These are phyloP conservation scores for Stegana nigrithorax DNA, from an alignment of 2,888 invertebrate species.

Conservation along the genomic window DNA sequence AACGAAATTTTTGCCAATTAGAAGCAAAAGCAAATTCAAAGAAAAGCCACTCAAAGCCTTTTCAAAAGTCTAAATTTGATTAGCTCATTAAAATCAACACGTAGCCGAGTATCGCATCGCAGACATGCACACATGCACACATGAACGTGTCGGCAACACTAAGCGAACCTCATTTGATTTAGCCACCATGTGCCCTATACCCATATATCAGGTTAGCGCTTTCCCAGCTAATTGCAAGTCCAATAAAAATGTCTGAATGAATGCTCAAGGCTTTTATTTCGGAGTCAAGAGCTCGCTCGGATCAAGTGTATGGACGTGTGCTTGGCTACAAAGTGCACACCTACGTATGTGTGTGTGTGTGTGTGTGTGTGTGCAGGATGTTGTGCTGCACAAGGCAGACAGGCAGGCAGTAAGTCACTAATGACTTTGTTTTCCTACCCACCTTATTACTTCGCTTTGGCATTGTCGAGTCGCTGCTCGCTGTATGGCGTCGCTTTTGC, in stretches of 20 bases:
- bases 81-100: constrained; percentile 52
- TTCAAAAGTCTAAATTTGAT: constrained; percentile 40
- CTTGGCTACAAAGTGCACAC: not conserved
- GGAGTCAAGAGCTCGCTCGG: constrained; percentile 5
- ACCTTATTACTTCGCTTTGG: constrained; percentile 9
- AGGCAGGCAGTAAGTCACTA: constrained; percentile 38
- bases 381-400: not conserved
- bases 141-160: not conserved
- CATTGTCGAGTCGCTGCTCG: constrained; percentile 27
- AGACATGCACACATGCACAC: not conserved
- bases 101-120: constrained; percentile 8
- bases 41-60: constrained; percentile 42
- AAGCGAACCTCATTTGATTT: constrained; percentile 2
- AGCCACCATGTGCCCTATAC: too few relatives aligned
- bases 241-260: constrained; percentile 57
- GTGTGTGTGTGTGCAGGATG: not conserved
- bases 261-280: constrained; percentile 28
- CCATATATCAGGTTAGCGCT: constrained; percentile 57
- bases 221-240: constrained; percentile 60
- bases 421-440: constrained; percentile 40
- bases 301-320: not conserved
- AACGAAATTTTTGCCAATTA: constrained; percentile 42
- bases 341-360: too few relatives aligned
- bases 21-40: constrained; percentile 39
- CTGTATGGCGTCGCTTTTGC: constrained; percentile 7